Evolutionary conservation across 1,140 invertebrate species (phyloP), one percentile per base, ranked within the genome.

Genomic region (Adelges cooleyi): DNA sequence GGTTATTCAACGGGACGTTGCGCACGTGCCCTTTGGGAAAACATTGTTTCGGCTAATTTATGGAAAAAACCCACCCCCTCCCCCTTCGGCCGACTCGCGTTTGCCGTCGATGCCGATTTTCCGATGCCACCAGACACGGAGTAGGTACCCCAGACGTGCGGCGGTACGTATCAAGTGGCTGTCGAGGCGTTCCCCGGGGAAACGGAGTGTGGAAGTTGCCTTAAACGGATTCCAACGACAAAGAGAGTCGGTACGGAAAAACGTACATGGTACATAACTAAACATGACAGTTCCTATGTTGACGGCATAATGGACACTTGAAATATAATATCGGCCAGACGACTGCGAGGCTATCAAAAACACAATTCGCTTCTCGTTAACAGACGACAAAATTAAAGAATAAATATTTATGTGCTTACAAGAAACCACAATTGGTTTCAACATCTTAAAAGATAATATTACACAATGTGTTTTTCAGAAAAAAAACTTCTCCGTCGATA

Each of bases 271-370:
- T 9, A 15, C n/a, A 38, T n/a, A 27, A 18, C 1, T 10, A 5
- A 59, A 59, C n/a, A 17, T 27, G 22, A n/a, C 18, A 46, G 10
- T 59, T 18, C 27, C n/a, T n/a, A n/a, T 46, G 25, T 38, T 27
- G 40, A 59, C 17, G 54, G 11, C 36, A 18, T 46, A 59, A 59
- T 59, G n/a, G 9, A 38, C 54, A 25, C 54, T 29, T 44, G 23
- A 59, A 46, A 42, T 22, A 17, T 44, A 29, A 59, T 44, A 38
- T 27, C 54, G 11, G 23, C 29, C 29, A 33, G n/a, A 33, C 40
- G 17, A 29, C 40, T 25, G 36, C 25, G 44, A 27, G 17, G 54
- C 54, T 23, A 38, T 59, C 54, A 59, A 59, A 59, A 59, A 44
- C 54, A 59, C 23, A 20, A n/a, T 46, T 44, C n/a, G n/a, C 18